phyloP scores from a whole-genome alignment of 2,797 vertebrate genomes.

The Chrysocyon brachyurus region DNA sequence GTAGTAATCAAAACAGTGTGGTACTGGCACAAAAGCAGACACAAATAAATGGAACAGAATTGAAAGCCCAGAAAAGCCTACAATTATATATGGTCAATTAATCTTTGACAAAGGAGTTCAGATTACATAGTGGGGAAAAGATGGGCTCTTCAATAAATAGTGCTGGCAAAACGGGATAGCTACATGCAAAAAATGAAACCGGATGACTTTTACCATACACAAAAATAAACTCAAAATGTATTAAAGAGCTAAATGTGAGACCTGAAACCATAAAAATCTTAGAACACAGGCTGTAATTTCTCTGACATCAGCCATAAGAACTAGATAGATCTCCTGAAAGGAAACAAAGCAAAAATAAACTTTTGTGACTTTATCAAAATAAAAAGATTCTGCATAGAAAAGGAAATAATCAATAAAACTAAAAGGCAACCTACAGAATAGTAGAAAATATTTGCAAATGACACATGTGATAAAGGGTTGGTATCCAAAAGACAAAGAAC shows the following conservation, averaged over 20 bases:
- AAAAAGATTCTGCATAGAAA: neutral
- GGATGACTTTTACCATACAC: neutral
- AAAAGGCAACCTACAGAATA: neutral
- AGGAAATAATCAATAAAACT: neutral
- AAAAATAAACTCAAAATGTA: neutral
- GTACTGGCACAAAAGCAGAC: neutral
- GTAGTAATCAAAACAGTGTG: neutral
- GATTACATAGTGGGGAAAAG: neutral
- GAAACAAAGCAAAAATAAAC: neutral
- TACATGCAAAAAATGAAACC: neutral
- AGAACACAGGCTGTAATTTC: neutral
- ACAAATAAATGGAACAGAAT: neutral
- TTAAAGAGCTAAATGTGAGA: neutral
- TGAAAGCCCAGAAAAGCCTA: neutral
- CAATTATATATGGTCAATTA: neutral
- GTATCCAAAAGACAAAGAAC: neutral
- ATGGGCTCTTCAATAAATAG: neutral
- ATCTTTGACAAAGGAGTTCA: neutral
- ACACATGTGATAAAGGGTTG: neutral
- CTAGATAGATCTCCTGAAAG: neutral
- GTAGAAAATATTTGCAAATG: neutral
- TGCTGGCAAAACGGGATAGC: neutral
- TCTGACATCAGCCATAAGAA: neutral
- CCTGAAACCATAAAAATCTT: neutral
- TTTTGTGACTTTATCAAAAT: neutral